Evolutionary conservation across 2,888 invertebrate genomes (phyloP), one percentile per base, ranked within the genome.

Genomic region (Drosophila mimica): DNA sequence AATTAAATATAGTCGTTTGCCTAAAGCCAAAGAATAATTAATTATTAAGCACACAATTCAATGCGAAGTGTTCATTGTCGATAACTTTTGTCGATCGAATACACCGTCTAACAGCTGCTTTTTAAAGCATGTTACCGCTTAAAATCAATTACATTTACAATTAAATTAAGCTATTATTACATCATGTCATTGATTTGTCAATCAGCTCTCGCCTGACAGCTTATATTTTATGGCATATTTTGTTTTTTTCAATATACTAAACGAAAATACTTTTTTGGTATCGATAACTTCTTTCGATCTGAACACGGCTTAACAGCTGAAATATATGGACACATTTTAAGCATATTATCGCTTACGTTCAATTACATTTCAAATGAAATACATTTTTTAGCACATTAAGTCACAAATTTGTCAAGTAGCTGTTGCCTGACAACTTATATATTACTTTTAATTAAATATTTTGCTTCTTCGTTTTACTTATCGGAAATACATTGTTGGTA

Each of bases 401-500:
- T 7, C 25, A 6, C 11, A 4, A n/a, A 38, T 28, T 28, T 17
- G 4, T 38, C 5, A n/a, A 34, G 15, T 59, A 8, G 13, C 20
- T 38, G 20, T n/a, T n/a, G 15, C 34, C 34, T 25, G 34, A 28
- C 20, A 36, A 13, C 5, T 5, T 13, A 2, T 28, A 25, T 38
- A 6, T 25, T 13, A 13, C 4, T 48, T 2, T 11, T 25, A 13
- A n/a, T 25, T 5, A 17, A 6, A 34, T 38, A 17, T 43, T 49
- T 25, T 13, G 7, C 13, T 17, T 38, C 0, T 38, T 17, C 54
- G 33, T 53, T 62, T 25, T 40, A 36, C n/a, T 40, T 46, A 54
- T 43, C 46, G 33, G 46, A 74, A 52, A 57, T 66, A 60, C 20
- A 13, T 34, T 53, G 48, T 6, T 53, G 64, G 74, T 78, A 78